phyloP scores from a whole-genome alignment of 2,888 invertebrate species.

The Synanthedon formicaeformis region DNA sequence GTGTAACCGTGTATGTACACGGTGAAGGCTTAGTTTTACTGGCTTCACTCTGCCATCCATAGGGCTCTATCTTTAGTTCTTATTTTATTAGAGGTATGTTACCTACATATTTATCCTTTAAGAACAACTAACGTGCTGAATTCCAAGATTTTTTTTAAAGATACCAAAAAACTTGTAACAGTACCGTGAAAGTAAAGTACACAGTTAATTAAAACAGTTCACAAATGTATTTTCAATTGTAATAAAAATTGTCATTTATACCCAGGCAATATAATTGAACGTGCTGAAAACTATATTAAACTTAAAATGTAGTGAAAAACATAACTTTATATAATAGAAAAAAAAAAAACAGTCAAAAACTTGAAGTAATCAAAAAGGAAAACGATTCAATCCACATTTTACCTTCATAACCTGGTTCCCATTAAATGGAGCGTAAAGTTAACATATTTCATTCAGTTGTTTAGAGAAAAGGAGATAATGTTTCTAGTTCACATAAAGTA shows the following conservation, averaged over 20 bases:
- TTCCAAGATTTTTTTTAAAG: too few relatives aligned
- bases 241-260: background rate
- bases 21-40: too few relatives aligned
- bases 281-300: background rate
- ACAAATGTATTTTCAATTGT: background rate
- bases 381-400: constrained; percentile 39
- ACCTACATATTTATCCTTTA: too few relatives aligned
- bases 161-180: too few relatives aligned
- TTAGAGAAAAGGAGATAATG: too few relatives aligned
- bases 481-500: too few relatives aligned
- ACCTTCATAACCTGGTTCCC: constrained; percentile 68
- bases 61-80: too few relatives aligned
- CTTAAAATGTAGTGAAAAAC: background rate
- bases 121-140: too few relatives aligned
- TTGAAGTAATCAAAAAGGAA: constrained; percentile 27
- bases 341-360: constrained; percentile 43
- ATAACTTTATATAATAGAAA: constrained; percentile 19
- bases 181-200: too few relatives aligned
- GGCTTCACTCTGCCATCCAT: too few relatives aligned
- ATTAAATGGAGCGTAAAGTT: constrained; percentile 61
- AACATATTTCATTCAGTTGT: constrained; percentile 19
- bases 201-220: background rate
- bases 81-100: too few relatives aligned
- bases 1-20: too few relatives aligned
- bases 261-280: background rate